Conservation (phyloP, 2,113 vertebrate genomes). For the Oncorhynchus tshawytscha region DNA sequence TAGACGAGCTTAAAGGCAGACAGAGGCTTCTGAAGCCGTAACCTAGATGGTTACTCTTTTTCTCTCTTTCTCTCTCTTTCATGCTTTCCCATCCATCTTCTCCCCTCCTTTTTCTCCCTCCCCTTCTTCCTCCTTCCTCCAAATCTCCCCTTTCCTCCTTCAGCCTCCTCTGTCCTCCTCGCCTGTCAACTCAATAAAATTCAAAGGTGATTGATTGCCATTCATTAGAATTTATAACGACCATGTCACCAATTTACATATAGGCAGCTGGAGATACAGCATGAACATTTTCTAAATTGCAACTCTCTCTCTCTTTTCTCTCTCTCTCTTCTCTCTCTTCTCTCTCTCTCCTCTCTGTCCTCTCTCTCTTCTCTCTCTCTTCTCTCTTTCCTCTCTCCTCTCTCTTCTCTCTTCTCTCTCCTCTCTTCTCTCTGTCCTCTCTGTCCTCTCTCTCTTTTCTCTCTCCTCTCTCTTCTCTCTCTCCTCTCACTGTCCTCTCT, state of each 20-base stretch:
- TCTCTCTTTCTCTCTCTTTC: too few relatives aligned
- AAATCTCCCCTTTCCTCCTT: slow-evolving; percentile 8
- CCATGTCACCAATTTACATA: slow-evolving; percentile 16
- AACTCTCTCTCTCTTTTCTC: not conserved
- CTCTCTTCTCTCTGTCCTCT: not conserved
- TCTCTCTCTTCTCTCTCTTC: not conserved
- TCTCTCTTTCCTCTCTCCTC: too few relatives aligned
- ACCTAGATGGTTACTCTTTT: too few relatives aligned
- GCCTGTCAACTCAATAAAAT: slow-evolving; percentile 19
- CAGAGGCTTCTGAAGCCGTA: not conserved
- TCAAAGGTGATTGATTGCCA: slow-evolving; percentile 37
- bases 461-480: accelerated
- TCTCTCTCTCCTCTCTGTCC: too few relatives aligned
- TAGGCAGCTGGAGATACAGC: not conserved
- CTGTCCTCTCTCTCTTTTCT: too few relatives aligned
- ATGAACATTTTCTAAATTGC: not conserved
- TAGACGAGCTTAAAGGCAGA: slow-evolving; percentile 1
- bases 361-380: too few relatives aligned
- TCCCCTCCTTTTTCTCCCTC: not conserved
- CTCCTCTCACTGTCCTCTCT: not conserved
- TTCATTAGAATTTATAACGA: slow-evolving; percentile 51
- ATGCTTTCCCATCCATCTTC: slow-evolving; percentile 3
- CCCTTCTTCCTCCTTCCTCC: not conserved
- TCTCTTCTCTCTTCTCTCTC: too few relatives aligned
- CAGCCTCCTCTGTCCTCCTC: slow-evolving; percentile 20